A percentile compares a stretch with the other conserved stretches of the same genome.
Evolutionary conservation across 1,140 invertebrate species (phyloP).

Genomic region (Acromyrmex charruanus): DNA sequence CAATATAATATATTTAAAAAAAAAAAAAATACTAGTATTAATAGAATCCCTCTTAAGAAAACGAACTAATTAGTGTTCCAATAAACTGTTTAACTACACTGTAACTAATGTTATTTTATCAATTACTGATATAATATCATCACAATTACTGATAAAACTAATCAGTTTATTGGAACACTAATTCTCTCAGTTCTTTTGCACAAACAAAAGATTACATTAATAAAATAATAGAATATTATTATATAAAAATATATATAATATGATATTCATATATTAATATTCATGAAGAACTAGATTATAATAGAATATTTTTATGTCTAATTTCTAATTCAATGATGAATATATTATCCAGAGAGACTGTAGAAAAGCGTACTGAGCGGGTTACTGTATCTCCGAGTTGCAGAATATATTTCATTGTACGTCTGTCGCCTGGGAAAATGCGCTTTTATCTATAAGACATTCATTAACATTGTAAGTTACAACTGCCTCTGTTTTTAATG

Average conservation of each 20-base stretch:
- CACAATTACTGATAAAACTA: too few species aligned
- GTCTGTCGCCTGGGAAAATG: constrained; percentile 13
- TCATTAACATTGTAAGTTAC: constrained; percentile 36
- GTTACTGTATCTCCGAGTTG: constrained; percentile 3
- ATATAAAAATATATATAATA: neutral
- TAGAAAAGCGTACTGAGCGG: neutral
- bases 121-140: too few species aligned
- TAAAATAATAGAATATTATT: too few species aligned
- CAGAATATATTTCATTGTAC: constrained; percentile 25
- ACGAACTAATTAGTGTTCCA: too few species aligned
- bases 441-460: constrained; percentile 20
- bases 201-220: too few species aligned
- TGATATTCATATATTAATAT: neutral
- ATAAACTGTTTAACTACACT: too few species aligned
- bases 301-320: neutral
- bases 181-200: too few species aligned
- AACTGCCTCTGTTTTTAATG: constrained; percentile 46
- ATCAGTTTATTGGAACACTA: too few species aligned
- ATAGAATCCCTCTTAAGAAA: too few species aligned
- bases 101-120: too few species aligned
- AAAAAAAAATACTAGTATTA: neutral
- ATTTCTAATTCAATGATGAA: constrained; percentile 8
- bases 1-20: neutral
- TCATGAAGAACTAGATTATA: neutral
- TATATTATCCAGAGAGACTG: neutral